A percentile compares a stretch with the other conserved stretches of the same genome.
phyloP scores from a whole-genome alignment of 2,797 vertebrate genomes.

The Pempheris klunzingeri region DNA sequence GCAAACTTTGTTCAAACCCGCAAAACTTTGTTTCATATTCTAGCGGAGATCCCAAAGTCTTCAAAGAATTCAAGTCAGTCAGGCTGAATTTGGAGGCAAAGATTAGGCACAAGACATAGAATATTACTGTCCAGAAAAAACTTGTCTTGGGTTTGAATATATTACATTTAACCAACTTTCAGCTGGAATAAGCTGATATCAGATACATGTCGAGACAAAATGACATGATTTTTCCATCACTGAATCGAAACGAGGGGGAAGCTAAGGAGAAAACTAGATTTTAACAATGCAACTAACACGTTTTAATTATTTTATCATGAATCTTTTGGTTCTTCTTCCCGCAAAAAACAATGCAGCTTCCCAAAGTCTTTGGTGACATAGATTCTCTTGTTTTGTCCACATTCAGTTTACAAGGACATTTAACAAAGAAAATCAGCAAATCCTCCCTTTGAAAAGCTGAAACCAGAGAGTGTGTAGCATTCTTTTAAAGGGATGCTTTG shows the following conservation, averaged over 20 bases:
- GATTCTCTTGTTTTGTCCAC: neutral
- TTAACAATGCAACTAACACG: neutral
- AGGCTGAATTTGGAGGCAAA: neutral
- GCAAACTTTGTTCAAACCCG: conserved; percentile 2
- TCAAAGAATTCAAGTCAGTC: neutral
- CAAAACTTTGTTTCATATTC: conserved; percentile 5
- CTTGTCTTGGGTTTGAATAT: neutral
- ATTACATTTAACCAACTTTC: conserved; percentile 1
- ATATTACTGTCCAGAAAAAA: neutral
- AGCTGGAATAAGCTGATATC: neutral
- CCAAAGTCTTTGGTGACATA: neutral
- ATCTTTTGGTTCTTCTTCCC: neutral
- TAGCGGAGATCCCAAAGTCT: conserved; percentile 2
- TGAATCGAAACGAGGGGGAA: neutral
- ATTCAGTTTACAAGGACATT: neutral
- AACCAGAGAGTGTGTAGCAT: neutral
- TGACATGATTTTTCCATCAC: neutral
- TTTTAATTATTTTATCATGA: neutral
- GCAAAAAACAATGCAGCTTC: neutral
- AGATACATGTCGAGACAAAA: neutral
- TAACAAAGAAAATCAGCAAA: neutral
- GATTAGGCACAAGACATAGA: neutral
- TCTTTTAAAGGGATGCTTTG: too few relatives aligned
- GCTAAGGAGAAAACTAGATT: neutral
- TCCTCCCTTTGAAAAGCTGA: neutral